Evolutionary conservation across 2,888 invertebrate genomes (phyloP), one percentile per base, ranked within the genome.

Genomic region (Drosophila hamatofila): DNA sequence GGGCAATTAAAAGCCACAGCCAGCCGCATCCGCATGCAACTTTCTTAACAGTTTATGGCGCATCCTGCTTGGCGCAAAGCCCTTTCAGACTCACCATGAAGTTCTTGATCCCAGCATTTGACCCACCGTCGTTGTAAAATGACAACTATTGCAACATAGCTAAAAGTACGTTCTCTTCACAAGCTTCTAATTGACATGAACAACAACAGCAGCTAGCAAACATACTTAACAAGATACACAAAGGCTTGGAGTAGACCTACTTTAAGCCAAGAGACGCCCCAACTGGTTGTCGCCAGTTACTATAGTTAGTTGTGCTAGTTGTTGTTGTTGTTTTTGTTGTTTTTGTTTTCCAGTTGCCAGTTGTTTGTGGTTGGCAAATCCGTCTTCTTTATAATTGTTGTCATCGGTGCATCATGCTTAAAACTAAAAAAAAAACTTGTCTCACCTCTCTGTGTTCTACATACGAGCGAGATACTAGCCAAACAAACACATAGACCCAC

Each of bases 331-430:
- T 8, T 39, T 46, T 30, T 18, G 33, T 48, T 66, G 66, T 8
- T 39, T 46, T 14, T n/a, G 3, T 27, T 18, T 39, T 39, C 41
- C 49, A 37, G 59, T 51, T 51, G 27, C 2, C 27, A 18, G 54
- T 48, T 48, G 51, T 35, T 73, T 69, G 67, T 51, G 57, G 61
- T 67, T 82, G 63, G 81, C 79, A 85, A 88, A 84, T 84, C 84
- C 84, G 88, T 85, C 88, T 84, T 85, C 81, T 79, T 73, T 72
- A 71, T 83, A 88, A 85, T 85, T 79, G 72, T 85, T 83, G 88
- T 83, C 88, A 84, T 81, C 75, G 72, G 21, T 57, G 62, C 65
- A 67, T 52, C 64, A 65, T 66, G 72, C 49, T 44, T 46, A 37
- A 51, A 46, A 46, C 44, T 46, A 60, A 59, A 59, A 82, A 27